Percentiles rank a stretch among this genome's conserved stretches.
Evolutionary conservation across 2,113 vertebrate species (phyloP).

Genomic region (Gobiocypris rarus): DNA sequence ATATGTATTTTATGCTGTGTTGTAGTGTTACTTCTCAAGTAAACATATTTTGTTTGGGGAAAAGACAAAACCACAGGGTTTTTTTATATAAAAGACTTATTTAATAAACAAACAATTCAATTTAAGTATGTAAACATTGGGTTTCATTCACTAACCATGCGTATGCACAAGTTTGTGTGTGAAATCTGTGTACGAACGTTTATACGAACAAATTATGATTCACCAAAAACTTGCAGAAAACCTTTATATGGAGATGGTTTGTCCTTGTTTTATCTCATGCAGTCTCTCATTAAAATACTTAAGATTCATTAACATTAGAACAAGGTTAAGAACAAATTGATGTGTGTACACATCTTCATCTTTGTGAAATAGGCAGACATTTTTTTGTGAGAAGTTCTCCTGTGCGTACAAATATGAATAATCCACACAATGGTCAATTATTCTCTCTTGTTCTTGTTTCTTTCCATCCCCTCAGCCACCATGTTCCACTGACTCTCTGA

Average conservation of each 20-base stretch:
- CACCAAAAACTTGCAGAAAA: not conserved
- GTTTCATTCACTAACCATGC: not conserved
- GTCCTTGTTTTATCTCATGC: not conserved
- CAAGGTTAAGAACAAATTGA: not conserved
- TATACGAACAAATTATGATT: not conserved
- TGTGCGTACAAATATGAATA: not conserved
- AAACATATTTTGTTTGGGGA: not conserved
- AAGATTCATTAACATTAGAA: slow-evolving; percentile 8
- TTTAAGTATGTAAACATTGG: not conserved
- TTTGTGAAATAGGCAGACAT: too few species aligned
- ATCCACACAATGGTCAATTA: not conserved
- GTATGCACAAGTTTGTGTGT: not conserved
- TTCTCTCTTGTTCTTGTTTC: slow-evolving; percentile 28
- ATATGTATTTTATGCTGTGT: not conserved
- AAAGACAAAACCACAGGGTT: not conserved
- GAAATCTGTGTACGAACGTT: not conserved
- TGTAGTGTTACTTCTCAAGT: not conserved
- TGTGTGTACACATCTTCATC: not conserved
- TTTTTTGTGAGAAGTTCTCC: not conserved
- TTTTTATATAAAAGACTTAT: not conserved
- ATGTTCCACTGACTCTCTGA: slow-evolving; percentile 38
- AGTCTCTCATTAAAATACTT: not conserved
- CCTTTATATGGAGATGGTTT: not conserved
- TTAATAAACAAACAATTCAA: not conserved
- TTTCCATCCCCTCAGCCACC: slow-evolving; percentile 37